Evolutionary conservation across 2,113 vertebrate species (phyloP).

Genomic region (Phylloscopus whistleri): DNA sequence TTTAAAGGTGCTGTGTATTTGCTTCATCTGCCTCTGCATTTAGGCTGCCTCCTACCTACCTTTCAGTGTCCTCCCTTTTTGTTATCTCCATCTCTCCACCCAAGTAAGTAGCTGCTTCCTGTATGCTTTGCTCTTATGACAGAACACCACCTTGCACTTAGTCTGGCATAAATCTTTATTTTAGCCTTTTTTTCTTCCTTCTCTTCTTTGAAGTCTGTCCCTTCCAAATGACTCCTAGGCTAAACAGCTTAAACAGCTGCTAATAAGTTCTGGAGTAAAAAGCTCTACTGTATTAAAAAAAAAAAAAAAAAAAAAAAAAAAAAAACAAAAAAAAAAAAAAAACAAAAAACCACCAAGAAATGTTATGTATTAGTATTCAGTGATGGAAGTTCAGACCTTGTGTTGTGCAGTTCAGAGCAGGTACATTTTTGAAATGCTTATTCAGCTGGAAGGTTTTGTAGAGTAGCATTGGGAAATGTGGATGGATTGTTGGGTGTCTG

Average conservation of each 20-base stretch:
- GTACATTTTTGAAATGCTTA: not conserved
- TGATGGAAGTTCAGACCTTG: not conserved
- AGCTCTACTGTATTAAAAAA: not conserved
- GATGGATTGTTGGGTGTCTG: not conserved
- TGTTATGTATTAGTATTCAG: not conserved
- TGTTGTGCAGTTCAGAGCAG: not conserved
- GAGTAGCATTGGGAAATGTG: not conserved
- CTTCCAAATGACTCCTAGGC: not conserved
- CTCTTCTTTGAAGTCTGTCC: not conserved
- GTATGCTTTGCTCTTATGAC: not conserved
- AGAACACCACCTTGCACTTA: not conserved
- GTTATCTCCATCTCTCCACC: conserved; percentile 28
- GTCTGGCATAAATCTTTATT: not conserved
- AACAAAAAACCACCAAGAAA: not conserved
- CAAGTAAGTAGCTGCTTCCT: not conserved
- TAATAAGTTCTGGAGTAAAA: not conserved
- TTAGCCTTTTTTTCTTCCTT: not conserved
- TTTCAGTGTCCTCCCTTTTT: not conserved
- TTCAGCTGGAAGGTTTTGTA: not conserved
- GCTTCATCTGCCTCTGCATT: not conserved
- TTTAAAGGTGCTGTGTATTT: not conserved
- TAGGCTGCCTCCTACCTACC: not conserved
- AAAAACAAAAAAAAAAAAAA: not conserved
- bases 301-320: not conserved
- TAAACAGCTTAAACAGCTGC: not conserved